These are phyloP conservation scores for Pimpla rufipes DNA, from an alignment of 2,888 invertebrate species.

Conservation along the genomic window DNA sequence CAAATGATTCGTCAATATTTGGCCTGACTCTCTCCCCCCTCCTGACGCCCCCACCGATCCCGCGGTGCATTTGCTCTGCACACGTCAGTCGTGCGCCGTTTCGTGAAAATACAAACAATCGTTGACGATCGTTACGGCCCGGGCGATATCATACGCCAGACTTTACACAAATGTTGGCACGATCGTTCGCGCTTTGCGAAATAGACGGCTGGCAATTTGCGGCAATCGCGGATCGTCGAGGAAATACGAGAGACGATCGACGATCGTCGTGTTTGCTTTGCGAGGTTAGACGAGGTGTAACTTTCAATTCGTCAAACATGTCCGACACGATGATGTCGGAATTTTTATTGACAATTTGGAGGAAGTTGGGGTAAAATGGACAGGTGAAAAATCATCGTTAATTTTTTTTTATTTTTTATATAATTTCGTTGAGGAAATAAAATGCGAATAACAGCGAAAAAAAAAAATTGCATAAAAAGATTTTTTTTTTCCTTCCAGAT, in stretches of 20 bases:
- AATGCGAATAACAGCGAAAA: background rate
- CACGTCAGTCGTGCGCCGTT: constrained; percentile 60
- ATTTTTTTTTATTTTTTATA: background rate
- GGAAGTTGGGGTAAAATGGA: background rate
- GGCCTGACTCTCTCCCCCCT: constrained; percentile 3
- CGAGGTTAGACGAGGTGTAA: background rate
- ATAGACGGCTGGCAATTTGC: background rate
- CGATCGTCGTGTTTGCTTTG: background rate
- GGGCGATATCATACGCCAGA: constrained; percentile 72
- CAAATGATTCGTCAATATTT: constrained; percentile 66
- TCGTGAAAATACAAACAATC: constrained; percentile 60
- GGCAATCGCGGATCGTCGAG: background rate
- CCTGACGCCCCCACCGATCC: background rate
- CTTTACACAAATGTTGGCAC: constrained; percentile 75
- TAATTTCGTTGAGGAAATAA: too few relatives aligned
- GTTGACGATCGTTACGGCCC: constrained; percentile 70
- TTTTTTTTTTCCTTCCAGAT: background rate
- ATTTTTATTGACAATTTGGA: background rate
- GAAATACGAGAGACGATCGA: background rate
- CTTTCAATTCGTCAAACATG: background rate
- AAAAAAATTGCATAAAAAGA: background rate
- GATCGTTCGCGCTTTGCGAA: constrained; percentile 43
- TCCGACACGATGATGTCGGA: background rate
- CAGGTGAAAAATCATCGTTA: too few relatives aligned
- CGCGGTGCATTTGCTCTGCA: constrained; percentile 27